These are phyloP conservation scores for Atrichornis clamosus DNA, from an alignment of 2,113 vertebrate genomes.

Conservation along the genomic window DNA sequence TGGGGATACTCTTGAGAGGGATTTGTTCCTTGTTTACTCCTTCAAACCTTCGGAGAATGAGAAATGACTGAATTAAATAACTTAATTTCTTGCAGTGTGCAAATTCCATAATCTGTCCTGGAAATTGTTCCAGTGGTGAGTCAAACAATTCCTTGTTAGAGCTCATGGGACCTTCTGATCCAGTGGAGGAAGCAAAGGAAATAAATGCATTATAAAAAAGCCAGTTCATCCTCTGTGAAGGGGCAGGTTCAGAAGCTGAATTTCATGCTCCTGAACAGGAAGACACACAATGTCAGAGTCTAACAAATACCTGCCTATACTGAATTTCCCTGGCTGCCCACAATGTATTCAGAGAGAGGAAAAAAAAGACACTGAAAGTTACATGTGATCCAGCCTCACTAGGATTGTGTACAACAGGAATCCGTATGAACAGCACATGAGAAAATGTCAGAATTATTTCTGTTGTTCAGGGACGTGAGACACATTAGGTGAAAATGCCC, in stretches of 20 bases:
- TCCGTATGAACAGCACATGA: neutral
- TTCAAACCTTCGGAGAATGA: slow-evolving; percentile 9
- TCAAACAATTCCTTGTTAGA: slow-evolving; percentile 24
- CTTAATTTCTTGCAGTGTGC: slow-evolving; percentile 24
- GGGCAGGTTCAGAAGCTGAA: neutral
- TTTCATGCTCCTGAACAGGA: neutral
- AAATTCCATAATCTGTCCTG: slow-evolving; percentile 37
- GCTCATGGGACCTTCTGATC: neutral
- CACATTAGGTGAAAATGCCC: rapidly evolving
- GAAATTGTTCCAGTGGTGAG: slow-evolving; percentile 25
- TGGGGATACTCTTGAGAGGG: neutral
- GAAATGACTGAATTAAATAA: slow-evolving; percentile 47
- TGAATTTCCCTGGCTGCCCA: neutral
- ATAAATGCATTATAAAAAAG: neutral
- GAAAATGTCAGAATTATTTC: neutral
- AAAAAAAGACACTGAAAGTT: neutral
- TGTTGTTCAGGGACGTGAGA: neutral
- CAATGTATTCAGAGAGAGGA: neutral
- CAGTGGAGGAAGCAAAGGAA: neutral
- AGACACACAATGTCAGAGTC: neutral
- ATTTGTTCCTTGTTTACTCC: slow-evolving; percentile 27
- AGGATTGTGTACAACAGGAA: neutral
- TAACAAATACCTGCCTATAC: neutral
- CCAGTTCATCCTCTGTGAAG: neutral
- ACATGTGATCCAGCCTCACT: neutral